Evolutionary conservation across 2,888 invertebrate genomes (phyloP), one percentile per base, ranked within the genome.

Genomic region (Eupithecia tripunctaria): DNA sequence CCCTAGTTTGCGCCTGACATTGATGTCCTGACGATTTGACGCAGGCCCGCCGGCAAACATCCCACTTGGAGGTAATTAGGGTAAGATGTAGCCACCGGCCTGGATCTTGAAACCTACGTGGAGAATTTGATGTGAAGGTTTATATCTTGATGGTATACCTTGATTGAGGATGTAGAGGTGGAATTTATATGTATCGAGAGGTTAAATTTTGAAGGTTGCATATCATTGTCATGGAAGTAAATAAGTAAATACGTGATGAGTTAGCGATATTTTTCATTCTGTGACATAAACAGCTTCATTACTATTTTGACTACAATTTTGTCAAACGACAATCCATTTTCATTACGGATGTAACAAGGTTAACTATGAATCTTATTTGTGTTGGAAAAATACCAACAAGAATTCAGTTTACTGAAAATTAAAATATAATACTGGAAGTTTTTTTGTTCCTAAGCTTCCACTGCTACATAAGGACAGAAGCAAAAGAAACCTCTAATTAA

Each of bases 11-110:
- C 63, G 70, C 38, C 73, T 71, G 73, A 71, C 71, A 62, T 68
- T 74, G 74, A 74, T 74, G 68, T 68, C 59, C 47, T 41, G 62
- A 62, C 65, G 47, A 68, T 74, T 74, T 66, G 68, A 66, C 68
- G 66, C 71, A 74, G 71, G 67, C 70, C 67, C 59, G 43, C 41
- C 43, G 59, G 62, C 68, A 65, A 69, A 69, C 64, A 65, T 47
- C 29, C 47, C 51, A 72, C 65, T 56, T 47, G 32, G 60, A 69
- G 62, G 67, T 70, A 73, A 72, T 72, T 68, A 72, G 38, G 65
- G 70, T 67, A 67, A 67, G 64, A 38, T 38, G 36, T 14, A 10
- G 4, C 36, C 12, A 56, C 56, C 12, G 12, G 56, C 25, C 14
- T 56, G 56, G 56, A 25, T 56, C 56, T 25, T 56, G 56, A 3